A percentile compares a stretch with the other conserved stretches of the same genome.
phyloP scores from a whole-genome alignment of 2,888 invertebrate genomes.

The Tetropium fuscum region DNA sequence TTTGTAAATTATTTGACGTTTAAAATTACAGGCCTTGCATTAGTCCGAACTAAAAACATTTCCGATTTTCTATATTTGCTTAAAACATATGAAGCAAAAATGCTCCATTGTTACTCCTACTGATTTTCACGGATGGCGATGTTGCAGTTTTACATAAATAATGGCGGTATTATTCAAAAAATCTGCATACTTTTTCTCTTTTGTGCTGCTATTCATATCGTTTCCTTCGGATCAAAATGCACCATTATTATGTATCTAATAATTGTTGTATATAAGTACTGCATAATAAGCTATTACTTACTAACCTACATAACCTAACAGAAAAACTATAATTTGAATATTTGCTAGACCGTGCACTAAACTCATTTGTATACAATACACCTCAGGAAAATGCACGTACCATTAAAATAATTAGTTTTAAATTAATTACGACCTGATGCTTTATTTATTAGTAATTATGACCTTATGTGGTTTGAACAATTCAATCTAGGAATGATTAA shows the following conservation, averaged over 20 bases:
- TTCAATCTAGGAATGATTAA: slow-evolving; percentile 21
- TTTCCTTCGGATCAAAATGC: no score
- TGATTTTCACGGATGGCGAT: no score
- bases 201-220: no score
- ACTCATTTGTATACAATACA: slow-evolving; percentile 37
- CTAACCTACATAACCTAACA: slow-evolving; percentile 34
- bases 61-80: no score
- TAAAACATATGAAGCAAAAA: no score
- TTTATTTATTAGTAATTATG: slow-evolving; percentile 24
- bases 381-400: slow-evolving; percentile 28
- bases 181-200: no score
- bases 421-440: slow-evolving; percentile 30
- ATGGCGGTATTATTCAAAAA: no score
- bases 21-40: no score
- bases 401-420: slow-evolving; percentile 35
- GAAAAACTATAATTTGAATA: slow-evolving; percentile 30
- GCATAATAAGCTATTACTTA: slow-evolving; percentile 35
- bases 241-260: slow-evolving; percentile 32
- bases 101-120: no score
- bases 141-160: no score
- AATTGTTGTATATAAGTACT: slow-evolving; percentile 30
- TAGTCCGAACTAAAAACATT: no score
- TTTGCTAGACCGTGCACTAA: slow-evolving; percentile 26
- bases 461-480: slow-evolving; percentile 18
- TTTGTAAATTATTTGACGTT: no score